phyloP scores from a whole-genome alignment of 1,140 invertebrate species.

The Pseudobourletiella spinata region DNA sequence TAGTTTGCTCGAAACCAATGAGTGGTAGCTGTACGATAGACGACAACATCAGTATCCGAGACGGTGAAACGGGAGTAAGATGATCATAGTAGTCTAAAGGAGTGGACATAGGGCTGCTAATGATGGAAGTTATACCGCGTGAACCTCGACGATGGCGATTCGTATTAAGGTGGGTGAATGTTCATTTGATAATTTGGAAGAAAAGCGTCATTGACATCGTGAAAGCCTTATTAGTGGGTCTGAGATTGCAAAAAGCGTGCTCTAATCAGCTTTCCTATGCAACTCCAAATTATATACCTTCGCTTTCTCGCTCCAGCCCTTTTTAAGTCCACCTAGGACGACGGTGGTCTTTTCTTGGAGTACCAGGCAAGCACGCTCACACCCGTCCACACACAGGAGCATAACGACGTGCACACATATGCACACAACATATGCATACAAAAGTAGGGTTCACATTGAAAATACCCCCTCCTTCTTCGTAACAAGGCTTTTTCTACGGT shows the following conservation, averaged over 20 bases:
- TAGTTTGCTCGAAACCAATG: too few species aligned
- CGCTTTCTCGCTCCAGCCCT: too few species aligned
- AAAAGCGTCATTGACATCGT: slow-evolving; percentile 10
- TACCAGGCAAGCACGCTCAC: too few species aligned
- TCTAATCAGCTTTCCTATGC: slow-evolving; percentile 14
- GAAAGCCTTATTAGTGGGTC: slow-evolving; percentile 17
- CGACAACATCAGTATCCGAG: background rate
- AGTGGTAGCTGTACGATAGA: background rate
- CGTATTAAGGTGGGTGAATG: background rate
- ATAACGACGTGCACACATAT: too few species aligned
- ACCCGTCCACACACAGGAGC: too few species aligned
- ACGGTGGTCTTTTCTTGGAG: background rate
- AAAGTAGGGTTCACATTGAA: too few species aligned
- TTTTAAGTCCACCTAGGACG: too few species aligned
- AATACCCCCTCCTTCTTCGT: too few species aligned
- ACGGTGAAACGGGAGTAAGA: background rate
- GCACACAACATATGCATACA: too few species aligned
- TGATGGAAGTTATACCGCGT: background rate
- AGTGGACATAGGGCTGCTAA: too few species aligned
- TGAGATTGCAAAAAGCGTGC: slow-evolving; percentile 16
- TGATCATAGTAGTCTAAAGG: too few species aligned
- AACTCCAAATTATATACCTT: slow-evolving; percentile 5
- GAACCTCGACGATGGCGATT: background rate
- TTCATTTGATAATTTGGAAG: background rate
- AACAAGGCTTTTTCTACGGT: background rate